Base-by-base conservation (phyloP, 2,797 vertebrate genomes). In the Dermochelys coriacea region DNA sequence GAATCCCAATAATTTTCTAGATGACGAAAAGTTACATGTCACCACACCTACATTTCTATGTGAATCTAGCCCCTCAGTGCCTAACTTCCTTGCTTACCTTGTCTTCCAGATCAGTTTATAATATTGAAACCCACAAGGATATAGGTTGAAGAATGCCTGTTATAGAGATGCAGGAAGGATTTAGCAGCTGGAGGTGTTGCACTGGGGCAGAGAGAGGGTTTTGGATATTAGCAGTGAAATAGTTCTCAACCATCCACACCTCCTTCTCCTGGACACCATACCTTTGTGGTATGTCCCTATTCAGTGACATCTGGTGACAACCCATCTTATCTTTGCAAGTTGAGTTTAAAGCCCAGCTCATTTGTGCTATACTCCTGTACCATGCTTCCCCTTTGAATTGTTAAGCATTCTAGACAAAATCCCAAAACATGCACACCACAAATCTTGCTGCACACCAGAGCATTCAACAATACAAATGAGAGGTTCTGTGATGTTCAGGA, bases 91-190 rank as follows among this genome's bases (percentile, higher is more conserved):
- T 64, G 31, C 34, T 64, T 64, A n/a, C 34, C 16, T 64, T 64
- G 34, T 64, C 31, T 8, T 64, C 34, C 34, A 64, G 31, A 64
- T 34, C 34, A n/a, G 34, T 64, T 64, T 64, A 64, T 64, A 64
- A 94, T 95, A 82, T 8, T 90, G 92, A 86, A 82, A 84, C 84
- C n/a, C 1, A 57, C 55, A 27, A 57, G 27, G 55, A 57, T 57
- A 57, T 57, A 57, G 23, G 5, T 47, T 29, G 3, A 12, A 25
- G 82, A 91, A 86, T 5, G 23, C 18, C 71, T 90, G 23, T 61
- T 88, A 74, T 21, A 92, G 93, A 78, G 11, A 68, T 16, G 6
- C n/a, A 51, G 45, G 86, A 23, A 88, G 34, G 47, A 6, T 75
- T 87, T 52, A 80, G 41, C 6, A 86, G 64, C 77, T 10, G 82